Base-by-base conservation (phyloP, 1,140 invertebrate species). In the Pararge aegeria region DNA sequence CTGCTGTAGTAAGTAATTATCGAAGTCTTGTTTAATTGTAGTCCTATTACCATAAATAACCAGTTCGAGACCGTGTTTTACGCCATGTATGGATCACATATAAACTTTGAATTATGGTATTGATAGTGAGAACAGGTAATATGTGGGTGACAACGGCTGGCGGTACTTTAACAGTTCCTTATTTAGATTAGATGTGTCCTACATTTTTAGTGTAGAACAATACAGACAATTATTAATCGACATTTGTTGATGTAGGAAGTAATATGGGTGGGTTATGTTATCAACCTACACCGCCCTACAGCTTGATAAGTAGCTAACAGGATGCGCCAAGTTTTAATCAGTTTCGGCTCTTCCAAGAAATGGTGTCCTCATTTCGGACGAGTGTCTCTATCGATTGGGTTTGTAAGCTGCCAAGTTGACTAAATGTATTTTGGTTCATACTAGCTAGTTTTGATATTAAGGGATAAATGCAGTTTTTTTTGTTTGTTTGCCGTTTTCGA, bases 41-140 rank as follows among this genome's bases (percentile, higher is more conserved):
- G 12, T 12, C 2, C 13, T 10, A 42, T 42, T 42, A 18, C 16
- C 38, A 18, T 42, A 42, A 42, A 42, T 18, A 2, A 18, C 1
- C 16, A 5, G 13, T 42, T 16, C 38, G 18, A 42, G 15, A 18
- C 5, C 38, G 30, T 21, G 15, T 55, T 46, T 29, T 30, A 49
- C 19, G 44, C 19, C 48, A 20, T 56, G 54, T 21, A 29, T 9
- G 48, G 27, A 16, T 29, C 18, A 34, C 16, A 24, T 46, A 37
- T 29, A 38, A 15, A 46, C 40, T n/a, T 42, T 57, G 34, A 66
- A n/a, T 66, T 66, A 66, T 66, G 13, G 58, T 51, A 58, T 61
- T 55, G 58, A 61, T 66, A 66, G 38, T 50, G 19, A 53, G 49
- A 20, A 51, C 5, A 37, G 40, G 40, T 60, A 60, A 60, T 59